Evolutionary conservation across 64 coral and sea anemone species (phyloP).

Genomic region (Stylophora pistillata): DNA sequence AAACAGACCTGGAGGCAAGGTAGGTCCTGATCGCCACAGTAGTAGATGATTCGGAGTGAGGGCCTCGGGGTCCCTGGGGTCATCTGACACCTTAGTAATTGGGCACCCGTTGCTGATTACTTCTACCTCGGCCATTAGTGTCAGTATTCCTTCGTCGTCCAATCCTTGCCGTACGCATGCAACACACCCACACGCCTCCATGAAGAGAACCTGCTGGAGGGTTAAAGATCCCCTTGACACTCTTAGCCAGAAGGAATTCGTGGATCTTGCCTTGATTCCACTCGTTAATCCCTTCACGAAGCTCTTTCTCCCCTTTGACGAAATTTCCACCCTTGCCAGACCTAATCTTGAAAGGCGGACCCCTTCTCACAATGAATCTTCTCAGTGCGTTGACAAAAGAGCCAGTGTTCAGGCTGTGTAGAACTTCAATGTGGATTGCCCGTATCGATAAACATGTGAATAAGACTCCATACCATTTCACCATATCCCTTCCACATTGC

Average conservation of each 20-base stretch:
- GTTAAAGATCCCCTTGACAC: constrained; percentile 35
- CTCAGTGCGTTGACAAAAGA: constrained; percentile 19
- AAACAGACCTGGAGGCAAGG: constrained; percentile 20
- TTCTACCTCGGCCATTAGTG: constrained; percentile 32
- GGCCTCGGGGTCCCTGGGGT: constrained; percentile 16
- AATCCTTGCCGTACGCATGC: constrained; percentile 19
- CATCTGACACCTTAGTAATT: constrained; percentile 37
- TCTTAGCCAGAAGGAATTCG: constrained; percentile 9
- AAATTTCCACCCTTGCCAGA: constrained; percentile 44
- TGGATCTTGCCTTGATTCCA: constrained; percentile 42
- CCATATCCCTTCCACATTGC: neutral
- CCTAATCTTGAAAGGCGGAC: constrained; percentile 13
- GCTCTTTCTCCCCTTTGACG: constrained; percentile 35
- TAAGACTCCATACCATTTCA: constrained; percentile 12
- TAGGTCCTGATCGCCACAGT: constrained; percentile 10
- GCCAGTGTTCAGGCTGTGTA: neutral
- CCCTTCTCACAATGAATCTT: constrained; percentile 37
- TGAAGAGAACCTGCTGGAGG: constrained; percentile 38
- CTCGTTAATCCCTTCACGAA: constrained; percentile 15
- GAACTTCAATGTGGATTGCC: constrained; percentile 3
- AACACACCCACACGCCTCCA: constrained; percentile 17
- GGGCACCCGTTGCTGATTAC: constrained; percentile 24
- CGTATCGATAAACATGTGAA: neutral
- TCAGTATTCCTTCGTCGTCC: constrained; percentile 32
- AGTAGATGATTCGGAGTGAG: constrained; percentile 18